Evolutionary conservation across 2,113 vertebrate genomes (phyloP).

Genomic region (Thomomys bottae): DNA sequence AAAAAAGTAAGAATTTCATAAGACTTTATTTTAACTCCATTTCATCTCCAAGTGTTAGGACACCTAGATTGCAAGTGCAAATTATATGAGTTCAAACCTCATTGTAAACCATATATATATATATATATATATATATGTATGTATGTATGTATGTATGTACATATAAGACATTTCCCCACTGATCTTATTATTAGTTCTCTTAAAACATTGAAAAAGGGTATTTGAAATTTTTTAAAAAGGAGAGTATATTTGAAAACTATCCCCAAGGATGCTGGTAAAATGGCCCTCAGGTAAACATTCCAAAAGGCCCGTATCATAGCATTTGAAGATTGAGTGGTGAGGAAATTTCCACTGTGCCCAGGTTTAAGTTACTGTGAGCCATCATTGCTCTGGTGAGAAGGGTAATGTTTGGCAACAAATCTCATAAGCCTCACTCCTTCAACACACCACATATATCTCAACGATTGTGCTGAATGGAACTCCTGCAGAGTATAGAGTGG

Average conservation of each 20-base stretch:
- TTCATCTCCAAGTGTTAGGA: too few species aligned
- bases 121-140: too few species aligned
- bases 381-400: neutral
- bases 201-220: too few species aligned
- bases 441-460: neutral
- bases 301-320: too few species aligned
- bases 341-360: neutral
- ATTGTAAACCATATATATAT: too few species aligned
- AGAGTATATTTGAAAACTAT: neutral
- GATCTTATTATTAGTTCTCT: neutral
- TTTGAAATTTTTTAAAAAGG: too few species aligned
- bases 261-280: neutral
- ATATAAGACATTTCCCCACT: too few species aligned
- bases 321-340: neutral
- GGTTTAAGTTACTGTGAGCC: neutral
- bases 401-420: neutral
- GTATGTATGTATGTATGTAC: too few species aligned
- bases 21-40: too few species aligned
- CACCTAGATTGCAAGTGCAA: too few species aligned
- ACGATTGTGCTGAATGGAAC: neutral
- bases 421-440: neutral
- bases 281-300: neutral
- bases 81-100: too few species aligned
- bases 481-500: neutral
- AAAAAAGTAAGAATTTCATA: too few species aligned